Conservation (phyloP, 2,113 vertebrate species). For the Leucopternis melanops region DNA sequence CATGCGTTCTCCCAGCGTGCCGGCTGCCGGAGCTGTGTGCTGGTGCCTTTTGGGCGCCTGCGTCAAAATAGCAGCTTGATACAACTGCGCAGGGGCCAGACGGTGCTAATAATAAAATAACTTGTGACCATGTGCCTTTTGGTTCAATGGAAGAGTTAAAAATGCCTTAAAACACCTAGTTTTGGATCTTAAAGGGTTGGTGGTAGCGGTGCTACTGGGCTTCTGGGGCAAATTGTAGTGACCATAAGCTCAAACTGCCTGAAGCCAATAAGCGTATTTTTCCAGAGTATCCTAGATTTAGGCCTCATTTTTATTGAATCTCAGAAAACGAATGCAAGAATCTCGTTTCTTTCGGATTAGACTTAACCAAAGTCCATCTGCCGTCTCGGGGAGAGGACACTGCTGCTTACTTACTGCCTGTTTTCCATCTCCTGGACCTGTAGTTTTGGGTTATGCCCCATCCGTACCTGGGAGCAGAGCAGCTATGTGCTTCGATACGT, state of each 20-base stretch:
- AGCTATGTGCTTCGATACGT: rapidly evolving
- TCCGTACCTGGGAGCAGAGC: neutral
- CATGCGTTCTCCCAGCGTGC: neutral
- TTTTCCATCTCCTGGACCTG: neutral
- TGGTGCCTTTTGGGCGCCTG: neutral
- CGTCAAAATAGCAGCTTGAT: neutral
- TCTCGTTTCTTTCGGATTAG: neutral
- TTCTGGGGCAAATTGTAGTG: neutral
- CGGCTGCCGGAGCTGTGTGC: neutral
- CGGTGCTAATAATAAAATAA: too few relatives aligned
- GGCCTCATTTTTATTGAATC: neutral
- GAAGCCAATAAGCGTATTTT: neutral
- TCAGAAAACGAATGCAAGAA: neutral
- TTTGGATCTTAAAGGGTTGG: neutral
- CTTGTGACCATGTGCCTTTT: neutral
- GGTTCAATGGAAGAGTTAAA: neutral
- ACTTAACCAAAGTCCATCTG: neutral
- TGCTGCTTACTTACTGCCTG: neutral
- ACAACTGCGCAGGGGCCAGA: neutral
- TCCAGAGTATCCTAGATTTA: neutral
- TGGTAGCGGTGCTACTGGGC: neutral
- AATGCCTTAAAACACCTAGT: neutral
- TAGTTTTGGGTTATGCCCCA: neutral
- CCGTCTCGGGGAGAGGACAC: neutral
- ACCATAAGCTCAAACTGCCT: neutral